These are phyloP conservation scores for Vicugna pacos DNA, from an alignment of 2,113 vertebrate species.

Conservation along the genomic window DNA sequence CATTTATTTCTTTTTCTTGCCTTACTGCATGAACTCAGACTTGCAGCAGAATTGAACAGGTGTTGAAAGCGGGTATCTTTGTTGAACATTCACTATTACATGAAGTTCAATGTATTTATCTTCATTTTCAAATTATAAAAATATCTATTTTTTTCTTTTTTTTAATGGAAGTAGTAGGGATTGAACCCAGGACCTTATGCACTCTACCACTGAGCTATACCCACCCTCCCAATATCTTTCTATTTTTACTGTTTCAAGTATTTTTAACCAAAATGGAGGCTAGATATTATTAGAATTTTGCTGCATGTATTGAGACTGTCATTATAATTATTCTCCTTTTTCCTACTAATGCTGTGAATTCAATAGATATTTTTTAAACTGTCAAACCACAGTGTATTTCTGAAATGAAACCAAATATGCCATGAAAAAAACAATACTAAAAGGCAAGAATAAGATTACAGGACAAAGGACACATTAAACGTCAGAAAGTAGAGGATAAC, in stretches of 20 bases:
- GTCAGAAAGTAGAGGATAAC: not conserved
- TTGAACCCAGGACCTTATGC: too few species aligned
- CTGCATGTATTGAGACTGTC: not conserved
- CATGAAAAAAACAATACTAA: not conserved
- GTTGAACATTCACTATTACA: not conserved
- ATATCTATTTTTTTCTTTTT: too few species aligned
- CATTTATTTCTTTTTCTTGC: not conserved
- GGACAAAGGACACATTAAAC: not conserved
- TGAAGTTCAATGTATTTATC: not conserved
- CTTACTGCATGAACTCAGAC: not conserved
- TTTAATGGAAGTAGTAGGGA: too few species aligned
- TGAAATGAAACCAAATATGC: not conserved
- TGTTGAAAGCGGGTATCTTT: not conserved
- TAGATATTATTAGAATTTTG: not conserved
- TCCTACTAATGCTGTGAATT: not conserved
- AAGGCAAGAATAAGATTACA: slow-evolving; percentile 7
- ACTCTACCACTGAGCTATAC: too few species aligned
- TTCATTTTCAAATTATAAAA: not conserved
- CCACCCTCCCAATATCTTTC: not conserved
- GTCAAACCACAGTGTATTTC: not conserved
- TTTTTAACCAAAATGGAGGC: not conserved
- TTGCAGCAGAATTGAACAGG: not conserved
- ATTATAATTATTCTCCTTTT: not conserved
- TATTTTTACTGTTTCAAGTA: not conserved
- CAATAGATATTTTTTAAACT: not conserved